Evolutionary conservation across 2,113 vertebrate species (phyloP).

Genomic region (Globicephala melas): DNA sequence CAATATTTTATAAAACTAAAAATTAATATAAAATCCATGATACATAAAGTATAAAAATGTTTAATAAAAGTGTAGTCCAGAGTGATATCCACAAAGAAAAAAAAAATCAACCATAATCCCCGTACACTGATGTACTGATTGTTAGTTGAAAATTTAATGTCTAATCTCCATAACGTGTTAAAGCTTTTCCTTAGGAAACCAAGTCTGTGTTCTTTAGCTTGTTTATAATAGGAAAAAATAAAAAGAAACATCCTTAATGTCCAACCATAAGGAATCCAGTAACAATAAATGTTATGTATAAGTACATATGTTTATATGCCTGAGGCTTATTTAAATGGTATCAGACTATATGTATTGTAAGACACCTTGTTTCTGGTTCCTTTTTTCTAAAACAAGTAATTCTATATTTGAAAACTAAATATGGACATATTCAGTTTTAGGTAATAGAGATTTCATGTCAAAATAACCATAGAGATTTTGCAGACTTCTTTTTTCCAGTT

Average conservation of each 20-base stretch:
- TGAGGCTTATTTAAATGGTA: not conserved
- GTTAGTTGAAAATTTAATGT: not conserved
- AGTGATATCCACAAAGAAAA: no score
- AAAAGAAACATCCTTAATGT: not conserved
- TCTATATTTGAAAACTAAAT: not conserved
- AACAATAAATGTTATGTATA: not conserved
- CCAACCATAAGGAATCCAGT: not conserved
- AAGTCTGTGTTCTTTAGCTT: not conserved
- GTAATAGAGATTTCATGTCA: not conserved
- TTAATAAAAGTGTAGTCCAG: no score
- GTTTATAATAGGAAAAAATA: not conserved
- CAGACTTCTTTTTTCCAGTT: not conserved
- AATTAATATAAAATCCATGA: no score
- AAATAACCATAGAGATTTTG: not conserved
- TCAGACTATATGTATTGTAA: not conserved
- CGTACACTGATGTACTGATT: not conserved
- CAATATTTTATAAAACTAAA: no score
- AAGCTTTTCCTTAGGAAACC: not conserved
- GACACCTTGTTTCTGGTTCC: not conserved
- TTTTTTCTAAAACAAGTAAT: slow-evolving; percentile 5
- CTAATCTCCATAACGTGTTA: not conserved
- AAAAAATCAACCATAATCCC: not conserved
- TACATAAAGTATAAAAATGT: no score
- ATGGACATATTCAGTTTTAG: not conserved
- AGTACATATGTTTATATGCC: not conserved